These are phyloP conservation scores for Athetis lepigone DNA, from an alignment of 2,888 invertebrate species.

Conservation along the genomic window DNA sequence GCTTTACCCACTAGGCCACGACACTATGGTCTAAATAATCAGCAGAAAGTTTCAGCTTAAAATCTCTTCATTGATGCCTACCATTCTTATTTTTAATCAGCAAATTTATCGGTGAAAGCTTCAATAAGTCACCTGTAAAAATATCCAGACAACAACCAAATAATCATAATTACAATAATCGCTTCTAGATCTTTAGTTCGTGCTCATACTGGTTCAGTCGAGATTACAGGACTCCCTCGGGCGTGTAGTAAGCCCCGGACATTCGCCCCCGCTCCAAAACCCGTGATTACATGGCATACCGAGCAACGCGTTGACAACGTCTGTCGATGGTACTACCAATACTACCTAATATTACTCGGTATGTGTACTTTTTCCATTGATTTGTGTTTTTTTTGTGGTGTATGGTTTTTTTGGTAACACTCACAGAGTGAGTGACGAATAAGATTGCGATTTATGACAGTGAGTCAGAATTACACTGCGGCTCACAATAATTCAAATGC, in stretches of 20 bases:
- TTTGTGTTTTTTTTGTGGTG: background rate
- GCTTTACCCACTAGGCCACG: too few species aligned
- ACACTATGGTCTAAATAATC: too few species aligned
- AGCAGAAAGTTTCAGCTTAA: too few species aligned
- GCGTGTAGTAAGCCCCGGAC: constrained; percentile 45
- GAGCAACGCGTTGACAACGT: background rate
- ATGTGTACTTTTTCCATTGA: background rate
- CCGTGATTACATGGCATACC: constrained; percentile 40
- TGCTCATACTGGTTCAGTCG: constrained; percentile 27
- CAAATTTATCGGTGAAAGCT: too few species aligned
- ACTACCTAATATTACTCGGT: constrained; percentile 7
- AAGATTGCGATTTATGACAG: too few species aligned
- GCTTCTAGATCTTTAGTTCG: constrained; percentile 39
- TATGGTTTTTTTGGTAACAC: too few species aligned
- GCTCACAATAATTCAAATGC: too few species aligned
- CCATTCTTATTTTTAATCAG: too few species aligned
- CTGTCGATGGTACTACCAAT: constrained; percentile 1
- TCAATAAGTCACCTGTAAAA: background rate
- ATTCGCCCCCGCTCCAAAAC: constrained; percentile 38
- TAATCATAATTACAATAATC: constrained; percentile 47
- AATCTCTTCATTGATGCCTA: too few species aligned
- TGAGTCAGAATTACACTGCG: too few species aligned
- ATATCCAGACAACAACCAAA: constrained; percentile 2
- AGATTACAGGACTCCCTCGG: constrained; percentile 46
- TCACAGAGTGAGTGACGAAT: too few species aligned